phyloP scores from a whole-genome alignment of 2,888 invertebrate genomes.

The Thalpophila matura region DNA sequence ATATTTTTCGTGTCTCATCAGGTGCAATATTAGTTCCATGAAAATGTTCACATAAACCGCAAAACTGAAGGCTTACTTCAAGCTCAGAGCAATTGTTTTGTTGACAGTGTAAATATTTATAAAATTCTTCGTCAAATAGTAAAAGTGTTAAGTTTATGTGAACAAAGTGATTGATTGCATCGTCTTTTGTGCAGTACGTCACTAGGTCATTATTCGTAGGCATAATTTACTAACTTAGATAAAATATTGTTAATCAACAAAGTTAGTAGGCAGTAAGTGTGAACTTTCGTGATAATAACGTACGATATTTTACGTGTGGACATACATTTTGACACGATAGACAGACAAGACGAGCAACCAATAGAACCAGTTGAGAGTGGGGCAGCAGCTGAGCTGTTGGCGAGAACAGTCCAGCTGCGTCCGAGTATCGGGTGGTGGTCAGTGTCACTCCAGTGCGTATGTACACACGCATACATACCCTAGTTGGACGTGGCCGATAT shows the following conservation, averaged over 20 bases:
- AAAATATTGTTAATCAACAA: slow-evolving; percentile 38
- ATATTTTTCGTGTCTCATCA: slow-evolving; percentile 31
- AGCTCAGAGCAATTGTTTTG: slow-evolving; percentile 55
- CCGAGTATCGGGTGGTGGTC: slow-evolving; percentile 62
- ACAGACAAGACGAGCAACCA: slow-evolving; percentile 66
- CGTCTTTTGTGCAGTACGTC: slow-evolving; percentile 68
- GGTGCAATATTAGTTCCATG: slow-evolving; percentile 58
- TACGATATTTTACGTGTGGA: slow-evolving; percentile 32
- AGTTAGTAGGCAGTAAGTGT: slow-evolving; percentile 43
- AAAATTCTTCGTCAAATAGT: slow-evolving; percentile 78
- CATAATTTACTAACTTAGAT: slow-evolving; percentile 45
- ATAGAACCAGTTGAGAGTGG: slow-evolving; percentile 55
- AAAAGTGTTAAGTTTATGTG: slow-evolving; percentile 80
- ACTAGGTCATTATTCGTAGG: slow-evolving; percentile 54
- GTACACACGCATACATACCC: slow-evolving; percentile 95
- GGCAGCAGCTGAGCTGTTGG: slow-evolving; percentile 62
- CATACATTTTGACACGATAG: slow-evolving; percentile 50
- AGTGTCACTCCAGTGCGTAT: slow-evolving; percentile 83
- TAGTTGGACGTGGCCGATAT: slow-evolving; percentile 97
- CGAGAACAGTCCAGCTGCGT: slow-evolving; percentile 51
- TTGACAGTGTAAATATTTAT: slow-evolving; percentile 71
- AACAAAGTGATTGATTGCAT: slow-evolving; percentile 80
- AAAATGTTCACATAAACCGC: slow-evolving; percentile 71
- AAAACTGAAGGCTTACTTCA: slow-evolving; percentile 37
- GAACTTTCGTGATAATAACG: slow-evolving; percentile 41